Evolutionary conservation across 2,113 vertebrate species (phyloP).

Genomic region (Pseudopodoces humilis): DNA sequence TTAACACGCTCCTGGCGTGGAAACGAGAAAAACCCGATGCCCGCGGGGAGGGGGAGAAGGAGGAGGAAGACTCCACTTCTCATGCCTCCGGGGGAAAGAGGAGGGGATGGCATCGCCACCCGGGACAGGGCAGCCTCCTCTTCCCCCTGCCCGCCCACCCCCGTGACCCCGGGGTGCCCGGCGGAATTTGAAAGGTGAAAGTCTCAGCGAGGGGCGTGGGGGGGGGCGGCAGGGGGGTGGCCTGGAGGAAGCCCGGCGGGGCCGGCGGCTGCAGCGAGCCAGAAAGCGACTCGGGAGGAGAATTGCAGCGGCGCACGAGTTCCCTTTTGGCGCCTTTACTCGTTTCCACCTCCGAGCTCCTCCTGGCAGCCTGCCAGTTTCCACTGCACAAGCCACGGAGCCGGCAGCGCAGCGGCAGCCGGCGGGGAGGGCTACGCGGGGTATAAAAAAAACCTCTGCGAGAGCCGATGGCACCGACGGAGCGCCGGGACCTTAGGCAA

Average conservation of each 20-base stretch:
- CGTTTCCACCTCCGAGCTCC: slow-evolving; percentile 51
- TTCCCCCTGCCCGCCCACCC: not conserved
- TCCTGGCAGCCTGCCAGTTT: slow-evolving; percentile 66
- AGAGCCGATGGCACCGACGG: not conserved
- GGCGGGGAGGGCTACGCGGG: not conserved
- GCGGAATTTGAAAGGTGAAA: not conserved
- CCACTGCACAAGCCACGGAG: slow-evolving; percentile 54
- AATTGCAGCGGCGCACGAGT: slow-evolving; percentile 39
- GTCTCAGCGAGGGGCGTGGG: not conserved
- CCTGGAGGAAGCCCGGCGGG: not conserved
- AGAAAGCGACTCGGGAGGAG: slow-evolving; percentile 12
- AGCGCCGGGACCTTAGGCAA: not conserved
- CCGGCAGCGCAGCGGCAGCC: slow-evolving; percentile 31
- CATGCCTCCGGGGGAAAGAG: not conserved
- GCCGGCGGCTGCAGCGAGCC: slow-evolving; percentile 15
- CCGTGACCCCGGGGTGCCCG: not conserved
- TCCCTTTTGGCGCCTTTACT: slow-evolving; percentile 65
- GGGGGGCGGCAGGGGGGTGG: not conserved
- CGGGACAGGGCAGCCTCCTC: not conserved
- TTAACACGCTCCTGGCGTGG: slow-evolving; percentile 21
- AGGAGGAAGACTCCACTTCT: not conserved
- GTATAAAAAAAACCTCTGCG: not conserved
- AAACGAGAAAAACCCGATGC: slow-evolving; percentile 49
- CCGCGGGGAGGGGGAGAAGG: not conserved
- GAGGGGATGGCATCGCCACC: not conserved